These are phyloP conservation scores for Ammospiza nelsoni DNA, from an alignment of 2,113 vertebrate species.

Conservation along the genomic window DNA sequence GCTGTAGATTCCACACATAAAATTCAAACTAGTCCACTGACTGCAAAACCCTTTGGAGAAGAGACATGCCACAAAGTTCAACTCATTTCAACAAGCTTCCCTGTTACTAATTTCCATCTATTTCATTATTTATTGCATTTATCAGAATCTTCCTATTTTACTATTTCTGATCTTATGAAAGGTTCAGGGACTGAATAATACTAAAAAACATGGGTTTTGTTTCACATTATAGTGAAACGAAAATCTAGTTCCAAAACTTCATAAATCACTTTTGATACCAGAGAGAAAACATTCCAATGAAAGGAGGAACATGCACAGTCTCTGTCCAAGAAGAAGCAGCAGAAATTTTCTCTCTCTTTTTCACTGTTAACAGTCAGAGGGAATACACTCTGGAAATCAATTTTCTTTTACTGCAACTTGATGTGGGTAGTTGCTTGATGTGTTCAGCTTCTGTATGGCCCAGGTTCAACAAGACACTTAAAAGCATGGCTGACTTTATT, in stretches of 20 bases:
- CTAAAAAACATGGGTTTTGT: not conserved
- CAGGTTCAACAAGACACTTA: conserved; percentile 48
- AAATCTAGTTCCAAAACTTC: not conserved
- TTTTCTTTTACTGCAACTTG: conserved; percentile 43
- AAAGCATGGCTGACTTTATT: conserved; percentile 42
- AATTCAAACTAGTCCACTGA: not conserved
- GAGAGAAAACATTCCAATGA: not conserved
- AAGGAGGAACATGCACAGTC: not conserved
- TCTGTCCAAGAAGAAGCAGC: not conserved
- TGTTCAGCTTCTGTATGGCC: conserved; percentile 57
- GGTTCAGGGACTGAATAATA: not conserved
- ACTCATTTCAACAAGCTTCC: not conserved
- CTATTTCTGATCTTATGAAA: not conserved
- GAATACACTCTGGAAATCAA: conserved; percentile 53
- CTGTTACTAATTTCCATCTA: not conserved
- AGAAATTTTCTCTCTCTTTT: conserved; percentile 28
- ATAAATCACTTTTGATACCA: not conserved
- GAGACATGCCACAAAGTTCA: not conserved
- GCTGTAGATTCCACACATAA: not conserved
- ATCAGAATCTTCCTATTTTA: not conserved
- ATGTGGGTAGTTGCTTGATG: conserved; percentile 40
- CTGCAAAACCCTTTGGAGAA: not conserved
- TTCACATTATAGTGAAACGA: not conserved
- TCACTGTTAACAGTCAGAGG: conserved; percentile 41
- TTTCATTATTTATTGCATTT: not conserved